phyloP scores from a whole-genome alignment of 1,140 invertebrate species.

The Drosophila takahashii region DNA sequence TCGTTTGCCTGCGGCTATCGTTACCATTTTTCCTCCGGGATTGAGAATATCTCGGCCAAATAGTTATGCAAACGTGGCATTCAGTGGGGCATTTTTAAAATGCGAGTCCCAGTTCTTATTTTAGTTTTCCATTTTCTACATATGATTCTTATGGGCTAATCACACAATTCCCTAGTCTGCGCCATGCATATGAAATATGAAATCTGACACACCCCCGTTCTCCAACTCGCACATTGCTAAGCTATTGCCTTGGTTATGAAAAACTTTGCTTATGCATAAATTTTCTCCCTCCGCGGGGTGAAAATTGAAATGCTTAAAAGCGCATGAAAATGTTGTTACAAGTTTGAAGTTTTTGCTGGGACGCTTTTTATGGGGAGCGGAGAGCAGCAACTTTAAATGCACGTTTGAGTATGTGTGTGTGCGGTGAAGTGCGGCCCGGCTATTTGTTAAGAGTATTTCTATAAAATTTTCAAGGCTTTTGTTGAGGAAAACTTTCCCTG shows the following conservation, averaged over 20 bases:
- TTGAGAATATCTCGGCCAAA: constrained; percentile 28
- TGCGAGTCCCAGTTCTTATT: neutral
- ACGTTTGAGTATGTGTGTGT: constrained; percentile 20
- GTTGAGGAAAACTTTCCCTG: constrained; percentile 35
- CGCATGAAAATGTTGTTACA: constrained; percentile 79
- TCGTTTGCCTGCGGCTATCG: constrained; percentile 1
- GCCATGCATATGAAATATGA: constrained; percentile 1
- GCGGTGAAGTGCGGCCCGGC: constrained; percentile 5
- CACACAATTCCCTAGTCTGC: neutral
- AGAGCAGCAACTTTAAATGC: constrained; percentile 49
- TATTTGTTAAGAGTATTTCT: constrained; percentile 55
- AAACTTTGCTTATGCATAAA: constrained; percentile 80
- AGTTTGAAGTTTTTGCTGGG: constrained; percentile 66
- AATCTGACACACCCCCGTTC: neutral
- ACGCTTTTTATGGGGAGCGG: constrained; percentile 30
- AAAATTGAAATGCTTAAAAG: constrained; percentile 80
- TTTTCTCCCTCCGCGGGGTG: constrained; percentile 47
- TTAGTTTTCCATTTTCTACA: neutral
- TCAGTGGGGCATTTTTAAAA: neutral
- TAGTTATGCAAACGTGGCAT: constrained; percentile 34
- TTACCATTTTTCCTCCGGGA: neutral
- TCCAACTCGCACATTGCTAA: neutral
- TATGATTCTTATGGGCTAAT: constrained; percentile 11
- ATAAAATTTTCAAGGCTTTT: constrained; percentile 43
- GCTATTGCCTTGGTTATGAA: constrained; percentile 47